A percentile compares a stretch with the other conserved stretches of the same genome.
Evolutionary conservation across 23 tunicate species (phyloP).

Genomic region (Phallusia fumigata): DNA sequence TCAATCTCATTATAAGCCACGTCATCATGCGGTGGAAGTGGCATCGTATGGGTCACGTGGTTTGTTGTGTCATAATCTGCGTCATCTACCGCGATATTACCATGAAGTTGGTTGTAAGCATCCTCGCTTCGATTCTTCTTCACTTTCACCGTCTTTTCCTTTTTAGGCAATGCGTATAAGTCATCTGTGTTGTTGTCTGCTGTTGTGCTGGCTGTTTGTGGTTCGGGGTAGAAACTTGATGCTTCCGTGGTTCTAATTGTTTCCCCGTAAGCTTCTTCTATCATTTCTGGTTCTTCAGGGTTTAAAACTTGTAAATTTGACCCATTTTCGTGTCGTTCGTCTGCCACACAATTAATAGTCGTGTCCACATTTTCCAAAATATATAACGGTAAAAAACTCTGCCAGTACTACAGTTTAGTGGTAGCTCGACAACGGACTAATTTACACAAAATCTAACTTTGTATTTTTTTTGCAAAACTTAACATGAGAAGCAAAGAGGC

Average conservation of each 20-base stretch:
- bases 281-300: not conserved
- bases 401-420: too few relatives aligned
- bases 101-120: not conserved
- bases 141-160: not conserved
- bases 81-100: not conserved
- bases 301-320: not conserved
- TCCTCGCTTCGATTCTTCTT: not conserved
- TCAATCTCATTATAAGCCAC: too few relatives aligned
- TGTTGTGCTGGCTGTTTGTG: not conserved
- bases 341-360: not conserved
- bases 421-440: too few relatives aligned
- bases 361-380: too few relatives aligned
- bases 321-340: not conserved
- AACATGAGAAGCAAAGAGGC: too few relatives aligned
- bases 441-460: too few relatives aligned
- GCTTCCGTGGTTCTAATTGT: not conserved
- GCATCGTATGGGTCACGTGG: not conserved
- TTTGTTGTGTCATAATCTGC: not conserved
- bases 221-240: not conserved
- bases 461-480: too few relatives aligned
- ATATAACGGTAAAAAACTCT: too few relatives aligned
- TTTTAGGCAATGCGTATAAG: not conserved
- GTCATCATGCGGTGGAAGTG: not conserved
- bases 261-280: slow-evolving; percentile 7
- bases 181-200: not conserved